phyloP scores from a whole-genome alignment of 2,797 vertebrate genomes.

The Dipus sagitta region DNA sequence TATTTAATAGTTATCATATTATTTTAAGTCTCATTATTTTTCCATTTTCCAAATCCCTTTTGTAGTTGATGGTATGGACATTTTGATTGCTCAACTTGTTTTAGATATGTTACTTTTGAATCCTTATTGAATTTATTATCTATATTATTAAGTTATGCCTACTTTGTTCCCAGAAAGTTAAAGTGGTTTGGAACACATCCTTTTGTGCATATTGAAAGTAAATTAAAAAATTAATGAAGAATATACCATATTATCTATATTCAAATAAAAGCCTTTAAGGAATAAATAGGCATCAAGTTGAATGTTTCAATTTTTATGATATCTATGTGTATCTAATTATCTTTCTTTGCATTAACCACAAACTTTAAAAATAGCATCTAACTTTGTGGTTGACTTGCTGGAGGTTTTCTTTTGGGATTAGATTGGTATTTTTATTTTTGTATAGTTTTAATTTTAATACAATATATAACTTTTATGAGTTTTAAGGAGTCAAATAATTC shows the following conservation, averaged over 20 bases:
- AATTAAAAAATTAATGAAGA: neutral
- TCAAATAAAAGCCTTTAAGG: neutral
- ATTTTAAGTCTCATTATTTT: neutral
- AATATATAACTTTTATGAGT: neutral
- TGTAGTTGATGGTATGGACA: neutral
- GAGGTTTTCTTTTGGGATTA: neutral
- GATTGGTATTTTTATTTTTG: neutral
- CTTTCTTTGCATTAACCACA: neutral
- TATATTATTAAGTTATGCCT: neutral
- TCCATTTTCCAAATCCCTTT: neutral
- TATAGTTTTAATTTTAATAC: slow-evolving; percentile 35
- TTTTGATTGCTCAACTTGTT: neutral
- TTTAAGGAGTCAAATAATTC: neutral
- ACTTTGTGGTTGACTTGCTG: neutral
- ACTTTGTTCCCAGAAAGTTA: neutral
- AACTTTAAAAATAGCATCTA: neutral
- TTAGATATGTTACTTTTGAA: neutral
- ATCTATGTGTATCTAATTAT: neutral
- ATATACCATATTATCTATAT: neutral
- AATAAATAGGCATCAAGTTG: neutral
- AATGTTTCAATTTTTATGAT: neutral
- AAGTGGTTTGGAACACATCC: neutral
- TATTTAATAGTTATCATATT: neutral
- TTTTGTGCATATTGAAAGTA: neutral
- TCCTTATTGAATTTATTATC: neutral